Percentiles rank a stretch among this genome's conserved stretches.
Conservation (phyloP, 2,888 invertebrate species). For the Sinodicranocentrus sp. region DNA sequence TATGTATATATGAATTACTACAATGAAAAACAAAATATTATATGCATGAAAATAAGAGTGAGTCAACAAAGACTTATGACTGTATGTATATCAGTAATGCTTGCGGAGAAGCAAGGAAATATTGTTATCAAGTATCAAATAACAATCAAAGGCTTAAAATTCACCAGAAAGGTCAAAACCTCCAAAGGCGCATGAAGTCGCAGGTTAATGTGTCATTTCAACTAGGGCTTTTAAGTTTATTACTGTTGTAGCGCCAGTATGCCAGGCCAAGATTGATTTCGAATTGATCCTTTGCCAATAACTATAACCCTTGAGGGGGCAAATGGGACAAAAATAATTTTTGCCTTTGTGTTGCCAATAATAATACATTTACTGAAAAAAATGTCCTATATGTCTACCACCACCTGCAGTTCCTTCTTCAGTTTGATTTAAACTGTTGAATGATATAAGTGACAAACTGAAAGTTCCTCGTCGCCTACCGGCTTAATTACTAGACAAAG, state of each 20-base stretch:
- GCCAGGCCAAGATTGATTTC: too few relatives aligned
- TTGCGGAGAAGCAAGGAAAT: conserved; percentile 27
- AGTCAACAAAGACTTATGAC: background rate
- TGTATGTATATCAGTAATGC: background rate
- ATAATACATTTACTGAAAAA: too few relatives aligned
- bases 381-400: conserved; percentile 7
- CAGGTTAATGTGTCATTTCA: too few relatives aligned
- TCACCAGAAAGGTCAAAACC: conserved; percentile 35
- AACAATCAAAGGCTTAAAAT: conserved; percentile 38
- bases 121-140: conserved; percentile 29
- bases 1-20: too few relatives aligned
- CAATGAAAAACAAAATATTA: background rate
- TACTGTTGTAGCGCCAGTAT: background rate
- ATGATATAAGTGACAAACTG: background rate
- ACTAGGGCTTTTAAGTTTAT: too few relatives aligned
- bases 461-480: background rate
- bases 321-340: conserved; percentile 6
- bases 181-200: too few relatives aligned
- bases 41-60: too few relatives aligned
- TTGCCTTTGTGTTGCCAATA: background rate
- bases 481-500: conserved; percentile 13
- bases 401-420: background rate
- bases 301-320: background rate
- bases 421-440: background rate
- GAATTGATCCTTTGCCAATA: too few relatives aligned